Evolutionary conservation across 2,797 vertebrate genomes (phyloP).

Genomic region (Discoglossus pictus): DNA sequence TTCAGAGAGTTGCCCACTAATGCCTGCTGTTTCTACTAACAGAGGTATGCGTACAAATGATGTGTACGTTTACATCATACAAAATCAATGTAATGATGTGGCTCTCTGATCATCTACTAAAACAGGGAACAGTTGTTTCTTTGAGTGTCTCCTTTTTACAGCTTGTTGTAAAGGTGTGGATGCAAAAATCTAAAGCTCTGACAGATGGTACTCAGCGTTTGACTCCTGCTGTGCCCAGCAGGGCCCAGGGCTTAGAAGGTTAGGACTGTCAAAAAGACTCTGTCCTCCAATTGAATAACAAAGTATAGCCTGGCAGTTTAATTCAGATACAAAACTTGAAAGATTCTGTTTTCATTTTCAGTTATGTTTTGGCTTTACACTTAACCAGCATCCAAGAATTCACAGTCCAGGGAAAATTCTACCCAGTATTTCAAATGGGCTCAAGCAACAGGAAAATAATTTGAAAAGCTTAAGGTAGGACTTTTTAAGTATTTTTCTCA

Average conservation of each 20-base stretch:
- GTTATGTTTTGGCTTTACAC: constrained; percentile 18
- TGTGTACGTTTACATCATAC: constrained; percentile 6
- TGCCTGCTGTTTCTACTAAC: too few relatives aligned
- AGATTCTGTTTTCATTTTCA: constrained; percentile 45
- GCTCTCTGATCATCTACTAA: constrained; percentile 54
- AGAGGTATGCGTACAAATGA: not conserved
- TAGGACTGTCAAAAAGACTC: constrained; percentile 97
- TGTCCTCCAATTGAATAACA: constrained; percentile 93
- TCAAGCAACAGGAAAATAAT: not conserved
- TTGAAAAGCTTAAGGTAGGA: constrained; percentile 10
- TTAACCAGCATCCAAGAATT: constrained; percentile 21
- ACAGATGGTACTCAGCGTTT: constrained; percentile 96
- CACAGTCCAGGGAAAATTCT: constrained; percentile 17
- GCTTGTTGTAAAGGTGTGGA: constrained; percentile 64
- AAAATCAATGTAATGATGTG: constrained; percentile 35
- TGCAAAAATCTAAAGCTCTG: constrained; percentile 78
- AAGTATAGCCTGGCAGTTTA: constrained; percentile 86
- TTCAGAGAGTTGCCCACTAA: too few relatives aligned
- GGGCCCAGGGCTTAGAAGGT: constrained; percentile 94
- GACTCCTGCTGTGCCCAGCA: constrained; percentile 93
- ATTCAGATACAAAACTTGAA: constrained; percentile 87
- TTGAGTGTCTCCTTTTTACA: constrained; percentile 59
- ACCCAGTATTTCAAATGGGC: constrained; percentile 6
- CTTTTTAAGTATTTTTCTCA: not conserved
- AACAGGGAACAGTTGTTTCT: constrained; percentile 62